Conservation (phyloP, 2,888 invertebrate genomes). For the Pseudanteris insignis region DNA sequence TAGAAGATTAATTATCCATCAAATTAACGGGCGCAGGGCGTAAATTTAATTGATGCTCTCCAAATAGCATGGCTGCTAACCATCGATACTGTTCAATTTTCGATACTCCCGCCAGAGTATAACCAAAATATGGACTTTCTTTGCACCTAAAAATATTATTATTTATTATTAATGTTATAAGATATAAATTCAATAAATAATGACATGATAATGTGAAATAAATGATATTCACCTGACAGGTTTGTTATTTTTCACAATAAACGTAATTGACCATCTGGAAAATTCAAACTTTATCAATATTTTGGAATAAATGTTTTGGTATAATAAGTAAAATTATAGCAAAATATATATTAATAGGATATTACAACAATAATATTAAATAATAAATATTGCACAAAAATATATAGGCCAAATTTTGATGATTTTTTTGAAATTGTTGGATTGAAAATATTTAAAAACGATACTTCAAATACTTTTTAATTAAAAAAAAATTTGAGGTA, state of each 20-base stretch:
- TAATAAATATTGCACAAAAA: no score
- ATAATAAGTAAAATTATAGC: no score
- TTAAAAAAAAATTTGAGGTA: no score
- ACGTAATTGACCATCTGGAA: slow-evolving; percentile 80
- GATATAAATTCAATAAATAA: no score
- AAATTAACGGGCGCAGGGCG: slow-evolving; percentile 58
- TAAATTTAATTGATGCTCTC: slow-evolving; percentile 70
- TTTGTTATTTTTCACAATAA: slow-evolving; percentile 76
- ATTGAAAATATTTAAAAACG: no score
- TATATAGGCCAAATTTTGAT: no score
- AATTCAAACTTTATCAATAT: no score
- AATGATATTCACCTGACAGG: slow-evolving; percentile 69
- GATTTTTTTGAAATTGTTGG: no score
- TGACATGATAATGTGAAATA: neutral
- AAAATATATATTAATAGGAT: no score
- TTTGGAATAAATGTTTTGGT: no score
- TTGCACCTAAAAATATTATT: slow-evolving; percentile 71
- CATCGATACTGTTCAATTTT: slow-evolving; percentile 81
- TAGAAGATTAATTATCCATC: slow-evolving; percentile 60
- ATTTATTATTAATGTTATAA: slow-evolving; percentile 5
- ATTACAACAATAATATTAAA: no score
- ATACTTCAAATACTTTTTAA: no score
- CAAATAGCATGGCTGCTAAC: slow-evolving; percentile 81
- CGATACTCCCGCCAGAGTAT: slow-evolving; percentile 79
- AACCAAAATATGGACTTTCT: slow-evolving; percentile 82